phyloP scores from a whole-genome alignment of 1,140 invertebrate genomes.

The Platyura marginata region DNA sequence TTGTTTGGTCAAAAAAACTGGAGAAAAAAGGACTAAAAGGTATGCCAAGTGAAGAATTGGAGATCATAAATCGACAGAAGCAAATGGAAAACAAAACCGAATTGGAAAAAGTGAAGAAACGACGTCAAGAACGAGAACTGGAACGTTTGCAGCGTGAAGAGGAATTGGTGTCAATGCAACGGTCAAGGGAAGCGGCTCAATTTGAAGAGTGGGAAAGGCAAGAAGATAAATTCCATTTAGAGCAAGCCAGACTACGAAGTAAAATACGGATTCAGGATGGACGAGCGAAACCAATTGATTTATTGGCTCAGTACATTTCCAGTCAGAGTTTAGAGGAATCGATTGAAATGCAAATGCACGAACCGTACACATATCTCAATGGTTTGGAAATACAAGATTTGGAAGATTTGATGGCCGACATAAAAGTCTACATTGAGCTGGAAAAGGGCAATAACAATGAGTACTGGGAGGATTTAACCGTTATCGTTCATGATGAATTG shows the following conservation, averaged over 20 bases:
- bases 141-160: constrained; percentile 80
- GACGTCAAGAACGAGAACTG: constrained; percentile 71
- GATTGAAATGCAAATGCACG: constrained; percentile 98
- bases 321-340: constrained; percentile 81
- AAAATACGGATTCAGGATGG: constrained; percentile 92
- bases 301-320: constrained; percentile 90
- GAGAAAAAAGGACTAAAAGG: constrained; percentile 81
- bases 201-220: constrained; percentile 88
- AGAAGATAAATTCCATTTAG: constrained; percentile 84
- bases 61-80: constrained; percentile 66
- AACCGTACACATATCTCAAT: constrained; percentile 91
- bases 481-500: constrained; percentile 90
- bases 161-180: constrained; percentile 69
- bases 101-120: constrained; percentile 82
- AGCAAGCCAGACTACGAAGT: constrained; percentile 75
- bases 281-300: constrained; percentile 93
- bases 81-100: constrained; percentile 81
- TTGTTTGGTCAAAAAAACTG: constrained; percentile 94
- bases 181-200: constrained; percentile 87
- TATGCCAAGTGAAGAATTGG: constrained; percentile 65
- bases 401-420: constrained; percentile 96
- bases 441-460: constrained; percentile 73
- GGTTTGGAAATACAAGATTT: constrained; percentile 81
- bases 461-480: constrained; percentile 95
- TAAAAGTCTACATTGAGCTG: constrained; percentile 78